Conservation (phyloP, 2,113 vertebrate species). For the Microtus ochrogaster region DNA sequence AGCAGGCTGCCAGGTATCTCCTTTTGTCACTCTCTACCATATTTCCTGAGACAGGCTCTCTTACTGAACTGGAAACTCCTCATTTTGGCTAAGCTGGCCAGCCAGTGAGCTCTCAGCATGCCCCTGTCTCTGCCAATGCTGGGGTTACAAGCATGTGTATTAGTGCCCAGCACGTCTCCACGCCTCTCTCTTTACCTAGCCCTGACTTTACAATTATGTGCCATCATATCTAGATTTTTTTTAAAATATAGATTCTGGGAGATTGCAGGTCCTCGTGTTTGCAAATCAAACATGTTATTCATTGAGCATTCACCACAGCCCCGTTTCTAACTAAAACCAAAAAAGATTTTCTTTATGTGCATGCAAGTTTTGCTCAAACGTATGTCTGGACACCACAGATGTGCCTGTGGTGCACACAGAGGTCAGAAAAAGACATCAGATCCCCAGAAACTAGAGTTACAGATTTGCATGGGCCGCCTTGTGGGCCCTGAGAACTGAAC, state of each 20-base stretch:
- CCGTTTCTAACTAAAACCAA: background rate
- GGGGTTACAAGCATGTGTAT: background rate
- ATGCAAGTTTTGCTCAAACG: background rate
- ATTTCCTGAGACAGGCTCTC: background rate
- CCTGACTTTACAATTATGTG: background rate
- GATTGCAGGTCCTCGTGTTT: background rate
- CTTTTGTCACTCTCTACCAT: background rate
- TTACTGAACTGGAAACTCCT: background rate
- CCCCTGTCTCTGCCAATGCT: background rate
- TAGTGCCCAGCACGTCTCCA: background rate
- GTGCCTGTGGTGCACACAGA: background rate
- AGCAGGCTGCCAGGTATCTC: background rate
- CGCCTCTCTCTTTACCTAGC: background rate
- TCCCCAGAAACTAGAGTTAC: background rate
- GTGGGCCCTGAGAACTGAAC: background rate
- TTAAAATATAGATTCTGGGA: background rate
- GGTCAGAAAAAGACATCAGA: background rate
- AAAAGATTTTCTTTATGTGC: background rate
- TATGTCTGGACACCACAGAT: background rate
- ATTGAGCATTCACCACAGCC: too few relatives aligned
- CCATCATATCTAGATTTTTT: background rate
- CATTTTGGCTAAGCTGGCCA: background rate
- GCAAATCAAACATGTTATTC: too few relatives aligned
- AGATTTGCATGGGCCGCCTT: too few relatives aligned
- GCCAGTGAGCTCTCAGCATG: background rate